These are phyloP conservation scores for Deilephila elpenor DNA, from an alignment of 2,888 invertebrate species.

Conservation along the genomic window DNA sequence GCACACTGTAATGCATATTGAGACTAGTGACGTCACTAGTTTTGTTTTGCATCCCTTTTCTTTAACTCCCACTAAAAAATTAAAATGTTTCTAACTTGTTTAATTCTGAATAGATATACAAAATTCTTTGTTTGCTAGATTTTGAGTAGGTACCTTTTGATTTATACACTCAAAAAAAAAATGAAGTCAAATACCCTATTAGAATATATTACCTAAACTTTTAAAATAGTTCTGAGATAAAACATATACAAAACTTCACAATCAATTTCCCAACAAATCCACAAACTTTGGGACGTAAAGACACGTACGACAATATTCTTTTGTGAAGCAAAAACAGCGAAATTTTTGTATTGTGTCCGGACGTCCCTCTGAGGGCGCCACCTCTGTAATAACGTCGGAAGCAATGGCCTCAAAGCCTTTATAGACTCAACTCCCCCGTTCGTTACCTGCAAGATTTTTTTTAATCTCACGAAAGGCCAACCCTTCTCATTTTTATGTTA, in stretches of 20 bases:
- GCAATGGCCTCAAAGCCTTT: constrained; percentile 19
- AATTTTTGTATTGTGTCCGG: constrained; percentile 3
- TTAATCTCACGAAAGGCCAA: constrained; percentile 7
- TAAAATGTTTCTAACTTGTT: too few relatives aligned
- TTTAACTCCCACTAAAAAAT: too few relatives aligned
- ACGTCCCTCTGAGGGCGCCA: background rate
- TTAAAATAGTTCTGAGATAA: background rate
- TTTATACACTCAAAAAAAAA: too few relatives aligned
- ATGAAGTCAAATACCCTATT: too few relatives aligned
- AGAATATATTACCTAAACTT: too few relatives aligned
- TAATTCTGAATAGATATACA: too few relatives aligned
- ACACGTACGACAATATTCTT: constrained; percentile 12
- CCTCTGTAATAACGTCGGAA: constrained; percentile 12
- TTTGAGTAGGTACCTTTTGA: too few relatives aligned
- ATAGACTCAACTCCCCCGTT: constrained; percentile 1
- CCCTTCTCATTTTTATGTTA: constrained; percentile 23
- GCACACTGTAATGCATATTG: too few relatives aligned
- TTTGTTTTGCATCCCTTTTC: too few relatives aligned
- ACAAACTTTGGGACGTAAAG: background rate
- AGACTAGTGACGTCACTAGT: too few relatives aligned
- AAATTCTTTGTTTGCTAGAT: too few relatives aligned
- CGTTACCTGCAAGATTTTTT: constrained; percentile 15
- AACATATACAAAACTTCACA: background rate
- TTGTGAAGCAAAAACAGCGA: background rate
- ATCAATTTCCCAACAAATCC: background rate